phyloP scores from a whole-genome alignment of 1,140 invertebrate genomes.

The Calephelis virginiensis region DNA sequence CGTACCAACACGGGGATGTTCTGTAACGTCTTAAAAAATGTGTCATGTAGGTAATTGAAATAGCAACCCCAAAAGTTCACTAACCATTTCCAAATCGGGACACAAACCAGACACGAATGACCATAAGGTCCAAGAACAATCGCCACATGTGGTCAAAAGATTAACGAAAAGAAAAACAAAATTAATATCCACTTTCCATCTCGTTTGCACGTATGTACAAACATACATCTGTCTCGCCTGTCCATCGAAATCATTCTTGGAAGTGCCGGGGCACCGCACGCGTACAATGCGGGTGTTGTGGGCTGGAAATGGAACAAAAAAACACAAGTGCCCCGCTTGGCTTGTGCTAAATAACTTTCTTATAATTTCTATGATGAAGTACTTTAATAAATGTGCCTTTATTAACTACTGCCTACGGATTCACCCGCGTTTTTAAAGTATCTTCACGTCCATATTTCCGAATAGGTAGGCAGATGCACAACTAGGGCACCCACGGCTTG shows the following conservation, averaged over 20 bases:
- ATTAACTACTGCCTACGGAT: too few relatives aligned
- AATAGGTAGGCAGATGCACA: too few relatives aligned
- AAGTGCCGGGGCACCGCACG: slow-evolving; percentile 59
- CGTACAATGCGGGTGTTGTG: slow-evolving; percentile 70
- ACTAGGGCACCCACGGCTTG: too few relatives aligned
- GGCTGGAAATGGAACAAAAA: slow-evolving; percentile 56
- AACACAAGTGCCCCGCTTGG: slow-evolving; percentile 41
- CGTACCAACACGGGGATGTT: too few relatives aligned
- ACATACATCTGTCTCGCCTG: slow-evolving; percentile 37
- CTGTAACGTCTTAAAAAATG: neutral
- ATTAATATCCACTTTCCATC: slow-evolving; percentile 50
- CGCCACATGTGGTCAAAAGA: slow-evolving; percentile 73
- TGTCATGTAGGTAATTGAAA: slow-evolving; percentile 44
- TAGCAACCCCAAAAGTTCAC: slow-evolving; percentile 52
- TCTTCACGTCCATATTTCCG: too few relatives aligned
- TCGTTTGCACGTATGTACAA: slow-evolving; percentile 29
- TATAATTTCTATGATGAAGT: slow-evolving; percentile 41
- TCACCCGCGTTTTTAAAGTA: too few relatives aligned
- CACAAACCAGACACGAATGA: slow-evolving; percentile 60
- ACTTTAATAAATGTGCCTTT: neutral
- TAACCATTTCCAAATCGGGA: slow-evolving; percentile 43
- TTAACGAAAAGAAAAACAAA: slow-evolving; percentile 75
- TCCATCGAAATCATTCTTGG: slow-evolving; percentile 68
- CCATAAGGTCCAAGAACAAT: slow-evolving; percentile 73
- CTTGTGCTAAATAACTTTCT: slow-evolving; percentile 50